Conservation (phyloP, 2,797 vertebrate species). For the Tachyglossus aculeatus region DNA sequence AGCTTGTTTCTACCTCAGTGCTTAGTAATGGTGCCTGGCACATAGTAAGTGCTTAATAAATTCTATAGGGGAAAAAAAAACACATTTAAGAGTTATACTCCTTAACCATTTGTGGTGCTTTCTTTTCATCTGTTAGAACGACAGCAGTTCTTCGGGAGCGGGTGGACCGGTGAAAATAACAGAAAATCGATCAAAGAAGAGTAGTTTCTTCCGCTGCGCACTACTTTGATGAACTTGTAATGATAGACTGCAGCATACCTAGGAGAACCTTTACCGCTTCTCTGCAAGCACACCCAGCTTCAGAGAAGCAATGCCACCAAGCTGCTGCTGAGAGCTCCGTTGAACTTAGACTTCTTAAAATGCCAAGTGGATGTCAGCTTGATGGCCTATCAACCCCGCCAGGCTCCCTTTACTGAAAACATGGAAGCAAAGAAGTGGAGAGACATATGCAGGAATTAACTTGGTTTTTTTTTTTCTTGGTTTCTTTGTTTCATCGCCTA, state of each 20-base stretch:
- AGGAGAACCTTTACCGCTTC: constrained; percentile 77
- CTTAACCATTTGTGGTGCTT: constrained; percentile 16
- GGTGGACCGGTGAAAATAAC: constrained; percentile 95
- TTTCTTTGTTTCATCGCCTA: constrained; percentile 70
- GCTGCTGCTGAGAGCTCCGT: constrained; percentile 79
- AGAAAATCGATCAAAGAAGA: constrained; percentile 94
- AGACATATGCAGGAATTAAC: constrained; percentile 67
- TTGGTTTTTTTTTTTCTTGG: constrained; percentile 58
- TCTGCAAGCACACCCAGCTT: constrained; percentile 79
- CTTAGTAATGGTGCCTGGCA: too few relatives aligned
- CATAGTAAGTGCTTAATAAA: too few relatives aligned
- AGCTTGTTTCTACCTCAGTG: too few relatives aligned
- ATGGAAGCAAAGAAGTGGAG: constrained; percentile 74
- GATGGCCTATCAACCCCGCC: constrained; percentile 59
- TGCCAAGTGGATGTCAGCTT: constrained; percentile 62
- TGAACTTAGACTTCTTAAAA: constrained; percentile 63
- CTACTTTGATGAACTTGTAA: constrained; percentile 86
- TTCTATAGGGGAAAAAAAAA: too few relatives aligned
- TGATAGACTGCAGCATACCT: constrained; percentile 80
- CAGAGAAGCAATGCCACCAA: constrained; percentile 70
- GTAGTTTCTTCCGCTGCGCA: constrained; percentile 93
- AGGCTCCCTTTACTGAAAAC: constrained; percentile 71
- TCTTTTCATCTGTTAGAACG: constrained; percentile 82
- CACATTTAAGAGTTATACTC: neutral
- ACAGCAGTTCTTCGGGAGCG: constrained; percentile 83